Evolutionary conservation across 1,140 invertebrate species (phyloP).

Genomic region (Babylonia areolata): DNA sequence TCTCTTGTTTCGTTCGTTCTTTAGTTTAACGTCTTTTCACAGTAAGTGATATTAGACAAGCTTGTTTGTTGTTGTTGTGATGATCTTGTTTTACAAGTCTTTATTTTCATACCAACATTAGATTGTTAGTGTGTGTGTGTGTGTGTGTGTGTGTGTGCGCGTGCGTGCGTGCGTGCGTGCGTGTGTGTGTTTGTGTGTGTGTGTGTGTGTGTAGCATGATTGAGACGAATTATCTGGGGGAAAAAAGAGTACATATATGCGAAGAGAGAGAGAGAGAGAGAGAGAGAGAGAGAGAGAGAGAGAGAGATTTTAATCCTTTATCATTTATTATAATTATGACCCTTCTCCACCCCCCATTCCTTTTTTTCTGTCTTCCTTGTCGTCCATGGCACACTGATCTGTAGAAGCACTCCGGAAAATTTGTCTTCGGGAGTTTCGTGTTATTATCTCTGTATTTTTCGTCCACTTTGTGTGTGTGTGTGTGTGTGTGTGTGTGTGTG

Average conservation of each 20-base stretch:
- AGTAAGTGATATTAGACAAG: neutral
- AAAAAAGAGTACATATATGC: neutral
- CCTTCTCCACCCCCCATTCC: neutral
- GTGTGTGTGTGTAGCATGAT: neutral
- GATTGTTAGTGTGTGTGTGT: too few relatives aligned
- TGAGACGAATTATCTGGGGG: neutral
- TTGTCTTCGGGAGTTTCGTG: too few relatives aligned
- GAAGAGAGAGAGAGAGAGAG: too few relatives aligned
- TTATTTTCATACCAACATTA: too few relatives aligned
- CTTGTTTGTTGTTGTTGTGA: too few relatives aligned
- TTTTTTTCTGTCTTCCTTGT: neutral
- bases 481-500: neutral
- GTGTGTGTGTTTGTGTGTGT: constrained; percentile 19
- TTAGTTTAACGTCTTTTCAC: too few relatives aligned
- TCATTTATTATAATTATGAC: neutral
- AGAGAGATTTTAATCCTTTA: neutral
- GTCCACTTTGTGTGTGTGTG: neutral
- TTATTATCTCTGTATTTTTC: neutral
- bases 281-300: too few relatives aligned
- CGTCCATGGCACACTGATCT: too few relatives aligned
- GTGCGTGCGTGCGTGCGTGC: neutral
- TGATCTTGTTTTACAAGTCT: too few relatives aligned
- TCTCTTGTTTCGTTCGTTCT: too few relatives aligned
- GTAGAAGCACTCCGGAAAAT: too few relatives aligned
- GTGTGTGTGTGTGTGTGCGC: neutral